Evolutionary conservation across 2,888 invertebrate genomes (phyloP).

Genomic region (Pammene fasciana): DNA sequence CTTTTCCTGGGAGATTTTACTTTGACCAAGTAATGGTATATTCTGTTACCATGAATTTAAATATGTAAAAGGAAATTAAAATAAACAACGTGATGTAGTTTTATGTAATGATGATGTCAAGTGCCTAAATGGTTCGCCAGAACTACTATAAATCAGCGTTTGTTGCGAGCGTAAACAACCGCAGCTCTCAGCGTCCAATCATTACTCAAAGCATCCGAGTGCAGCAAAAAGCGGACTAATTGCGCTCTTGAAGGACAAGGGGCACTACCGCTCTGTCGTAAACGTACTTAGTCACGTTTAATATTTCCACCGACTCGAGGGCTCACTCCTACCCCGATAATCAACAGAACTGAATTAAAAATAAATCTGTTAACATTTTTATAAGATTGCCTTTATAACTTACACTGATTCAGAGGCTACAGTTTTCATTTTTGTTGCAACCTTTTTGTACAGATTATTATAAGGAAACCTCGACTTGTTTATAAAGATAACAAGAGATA

Average conservation of each 20-base stretch:
- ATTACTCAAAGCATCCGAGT: conserved; percentile 78
- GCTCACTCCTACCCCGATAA: conserved; percentile 50
- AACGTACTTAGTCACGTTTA: conserved; percentile 80
- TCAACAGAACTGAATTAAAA: conserved; percentile 15
- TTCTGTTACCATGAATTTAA: too few species aligned
- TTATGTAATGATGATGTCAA: conserved; percentile 56
- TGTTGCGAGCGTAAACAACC: conserved; percentile 74
- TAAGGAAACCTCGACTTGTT: conserved; percentile 13
- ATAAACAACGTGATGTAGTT: conserved; percentile 11
- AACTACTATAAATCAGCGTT: conserved; percentile 72
- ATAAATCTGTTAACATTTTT: conserved; percentile 10
- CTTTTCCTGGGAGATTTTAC: conserved; percentile 18
- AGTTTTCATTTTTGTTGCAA: background rate
- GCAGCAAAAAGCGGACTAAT: conserved; percentile 80
- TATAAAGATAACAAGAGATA: conserved; percentile 13
- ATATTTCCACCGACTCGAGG: conserved; percentile 70
- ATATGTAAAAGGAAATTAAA: background rate
- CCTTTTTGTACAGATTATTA: conserved; percentile 10
- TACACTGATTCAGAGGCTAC: background rate
- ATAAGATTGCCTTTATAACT: conserved; percentile 14
- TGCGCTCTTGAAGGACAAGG: conserved; percentile 80
- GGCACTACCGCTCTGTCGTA: conserved; percentile 72
- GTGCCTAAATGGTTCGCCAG: conserved; percentile 56
- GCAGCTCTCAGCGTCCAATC: conserved; percentile 69
- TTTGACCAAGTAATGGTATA: too few species aligned